Evolutionary conservation across 2,888 invertebrate species (phyloP).

Genomic region (Buathra laborator): DNA sequence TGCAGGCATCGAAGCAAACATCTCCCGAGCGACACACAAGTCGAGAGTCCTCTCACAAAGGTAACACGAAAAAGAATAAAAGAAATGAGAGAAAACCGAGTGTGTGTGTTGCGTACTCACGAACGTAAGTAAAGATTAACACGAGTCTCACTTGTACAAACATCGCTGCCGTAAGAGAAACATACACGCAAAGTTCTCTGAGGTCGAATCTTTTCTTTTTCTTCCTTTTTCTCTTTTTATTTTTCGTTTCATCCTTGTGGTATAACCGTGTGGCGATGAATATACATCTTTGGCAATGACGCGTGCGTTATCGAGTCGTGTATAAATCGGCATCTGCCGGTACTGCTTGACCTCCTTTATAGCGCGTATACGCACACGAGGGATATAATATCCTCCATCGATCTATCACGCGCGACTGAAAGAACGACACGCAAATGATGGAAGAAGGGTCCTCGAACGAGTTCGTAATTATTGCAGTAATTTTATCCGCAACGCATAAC

Average conservation of each 20-base stretch:
- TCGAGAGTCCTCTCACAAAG: neutral
- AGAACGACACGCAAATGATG: constrained; percentile 36
- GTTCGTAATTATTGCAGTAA: constrained; percentile 31
- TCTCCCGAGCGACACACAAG: neutral
- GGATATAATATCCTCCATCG: constrained; percentile 25
- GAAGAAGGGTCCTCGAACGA: constrained; percentile 46
- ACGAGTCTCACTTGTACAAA: constrained; percentile 49
- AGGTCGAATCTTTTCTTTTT: constrained; percentile 27
- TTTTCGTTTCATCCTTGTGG: constrained; percentile 6
- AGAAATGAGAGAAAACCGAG: constrained; percentile 19
- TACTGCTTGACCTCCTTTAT: constrained; percentile 52
- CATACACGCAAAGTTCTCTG: constrained; percentile 24
- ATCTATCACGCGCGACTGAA: constrained; percentile 32
- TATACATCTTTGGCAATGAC: constrained; percentile 28
- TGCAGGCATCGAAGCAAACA: constrained; percentile 24
- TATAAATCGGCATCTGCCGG: constrained; percentile 23
- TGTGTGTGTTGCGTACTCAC: constrained; percentile 15
- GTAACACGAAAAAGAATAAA: constrained; percentile 29
- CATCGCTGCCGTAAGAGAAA: constrained; percentile 34
- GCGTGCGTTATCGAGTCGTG: constrained; percentile 12
- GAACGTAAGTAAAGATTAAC: constrained; percentile 38
- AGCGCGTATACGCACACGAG: neutral
- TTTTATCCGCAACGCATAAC: constrained; percentile 4
- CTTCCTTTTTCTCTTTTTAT: neutral
- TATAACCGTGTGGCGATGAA: constrained; percentile 14